Evolutionary conservation across 2,797 vertebrate genomes (phyloP).

Genomic region (Paguma larvata): DNA sequence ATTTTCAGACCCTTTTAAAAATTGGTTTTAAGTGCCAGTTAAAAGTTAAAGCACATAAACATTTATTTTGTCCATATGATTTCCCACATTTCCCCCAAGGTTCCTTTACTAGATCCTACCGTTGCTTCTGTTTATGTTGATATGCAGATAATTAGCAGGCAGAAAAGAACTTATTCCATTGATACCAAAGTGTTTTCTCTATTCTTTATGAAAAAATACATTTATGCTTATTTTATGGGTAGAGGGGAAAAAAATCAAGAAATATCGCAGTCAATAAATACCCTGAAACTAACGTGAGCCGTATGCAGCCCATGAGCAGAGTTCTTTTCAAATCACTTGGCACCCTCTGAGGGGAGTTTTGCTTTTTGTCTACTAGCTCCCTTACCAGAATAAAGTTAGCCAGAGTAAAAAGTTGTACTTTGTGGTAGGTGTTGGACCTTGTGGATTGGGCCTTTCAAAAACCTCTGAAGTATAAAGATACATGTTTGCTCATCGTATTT

Average conservation of each 20-base stretch:
- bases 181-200: not conserved
- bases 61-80: slow-evolving; percentile 64
- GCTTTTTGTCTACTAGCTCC: not conserved
- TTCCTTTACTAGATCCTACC: not conserved
- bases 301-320: not conserved
- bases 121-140: slow-evolving; percentile 17
- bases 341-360: slow-evolving; percentile 9
- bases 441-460: not conserved
- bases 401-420: not conserved
- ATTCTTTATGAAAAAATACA: not conserved
- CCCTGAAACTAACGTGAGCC: not conserved
- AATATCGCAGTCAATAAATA: not conserved
- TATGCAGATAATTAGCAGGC: slow-evolving; percentile 31
- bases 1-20: slow-evolving; percentile 31
- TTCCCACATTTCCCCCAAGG: slow-evolving; percentile 23
- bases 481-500: not conserved
- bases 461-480: not conserved
- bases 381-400: not conserved
- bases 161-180: slow-evolving; percentile 25
- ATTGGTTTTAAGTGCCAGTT: slow-evolving; percentile 44
- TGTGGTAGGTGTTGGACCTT: not conserved
- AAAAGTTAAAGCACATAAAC: slow-evolving; percentile 69
- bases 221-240: slow-evolving; percentile 42
- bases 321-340: not conserved
- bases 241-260: not conserved